Evolutionary conservation across 2,113 vertebrate genomes (phyloP), one percentile per base, ranked within the genome.

Genomic region (Solenodon paradoxus): DNA sequence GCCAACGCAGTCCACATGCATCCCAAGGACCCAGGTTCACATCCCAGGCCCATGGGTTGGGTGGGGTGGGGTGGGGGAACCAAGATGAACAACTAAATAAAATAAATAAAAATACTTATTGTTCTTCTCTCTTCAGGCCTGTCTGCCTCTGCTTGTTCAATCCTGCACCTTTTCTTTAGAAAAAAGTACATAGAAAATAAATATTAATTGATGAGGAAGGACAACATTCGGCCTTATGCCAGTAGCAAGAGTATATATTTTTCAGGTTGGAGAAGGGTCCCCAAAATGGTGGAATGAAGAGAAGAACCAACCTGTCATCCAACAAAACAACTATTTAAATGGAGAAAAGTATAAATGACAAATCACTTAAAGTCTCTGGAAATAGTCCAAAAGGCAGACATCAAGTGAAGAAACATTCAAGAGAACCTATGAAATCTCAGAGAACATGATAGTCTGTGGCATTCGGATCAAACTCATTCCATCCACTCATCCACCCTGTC

Each of bases 131-230:
- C n/a, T n/a, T n/a, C n/a, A n/a, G n/a, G n/a, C n/a, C n/a, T n/a
- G n/a, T n/a, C n/a, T n/a, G n/a, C n/a, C n/a, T n/a, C n/a, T n/a
- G n/a, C n/a, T n/a, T n/a, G n/a, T n/a, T n/a, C n/a, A n/a, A n/a
- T n/a, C n/a, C n/a, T n/a, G n/a, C n/a, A n/a, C n/a, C n/a, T n/a
- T n/a, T n/a, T n/a, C n/a, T n/a, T n/a, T n/a, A n/a, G n/a, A n/a
- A n/a, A n/a, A n/a, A n/a, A n/a, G n/a, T n/a, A n/a, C n/a, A n/a
- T n/a, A n/a, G n/a, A n/a, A n/a, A n/a, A n/a, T n/a, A n/a, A n/a
- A n/a, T 32, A 63, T 35, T 28, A 72, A 93, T 28, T 81, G 55
- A 81, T 81, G 16, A 93, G 66, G 35, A 93, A 93, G 55, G 88
- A 82, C 26, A 81, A 72, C 16, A 28, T 42, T 32, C 66, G 35